These are phyloP conservation scores for Trichonephila clavata DNA, from an alignment of 1,140 invertebrate genomes.

Conservation along the genomic window DNA sequence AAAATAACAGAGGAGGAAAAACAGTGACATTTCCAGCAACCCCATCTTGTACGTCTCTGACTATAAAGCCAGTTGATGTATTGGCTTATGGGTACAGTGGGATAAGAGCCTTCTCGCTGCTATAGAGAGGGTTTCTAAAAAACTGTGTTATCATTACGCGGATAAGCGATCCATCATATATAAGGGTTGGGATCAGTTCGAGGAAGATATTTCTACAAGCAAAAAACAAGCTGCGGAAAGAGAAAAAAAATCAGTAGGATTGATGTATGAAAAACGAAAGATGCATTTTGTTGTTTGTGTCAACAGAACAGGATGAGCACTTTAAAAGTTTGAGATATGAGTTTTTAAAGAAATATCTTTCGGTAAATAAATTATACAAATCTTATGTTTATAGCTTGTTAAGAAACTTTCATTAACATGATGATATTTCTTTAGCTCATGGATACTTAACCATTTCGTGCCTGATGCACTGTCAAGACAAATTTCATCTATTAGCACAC, in stretches of 20 bases:
- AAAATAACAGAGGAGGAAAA: slow-evolving; percentile 32
- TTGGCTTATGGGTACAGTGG: slow-evolving; percentile 13
- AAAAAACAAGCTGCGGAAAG: not conserved
- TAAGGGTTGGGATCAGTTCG: not conserved
- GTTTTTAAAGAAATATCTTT: not conserved
- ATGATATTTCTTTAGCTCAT: slow-evolving; percentile 42
- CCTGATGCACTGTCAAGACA: slow-evolving; percentile 15
- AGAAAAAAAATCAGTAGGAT: not conserved
- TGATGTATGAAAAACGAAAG: not conserved
- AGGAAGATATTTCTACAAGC: not conserved
- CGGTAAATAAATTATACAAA: not conserved
- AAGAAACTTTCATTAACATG: slow-evolving; percentile 8
- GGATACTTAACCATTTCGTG: slow-evolving; percentile 29
- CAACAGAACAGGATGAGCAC: not conserved
- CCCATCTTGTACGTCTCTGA: not conserved
- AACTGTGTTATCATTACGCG: not conserved
- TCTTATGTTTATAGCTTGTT: not conserved
- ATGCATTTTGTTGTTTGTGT: not conserved
- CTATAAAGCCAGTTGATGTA: slow-evolving; percentile 38
- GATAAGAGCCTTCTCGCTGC: not conserved
- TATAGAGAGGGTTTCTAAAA: not conserved
- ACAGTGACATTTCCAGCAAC: not conserved
- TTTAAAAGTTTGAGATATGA: not conserved
- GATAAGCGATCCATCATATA: slow-evolving; percentile 24
- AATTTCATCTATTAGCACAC: not conserved